Conservation (phyloP, 2,113 vertebrate genomes). For the Nyctereutes procyonoides region DNA sequence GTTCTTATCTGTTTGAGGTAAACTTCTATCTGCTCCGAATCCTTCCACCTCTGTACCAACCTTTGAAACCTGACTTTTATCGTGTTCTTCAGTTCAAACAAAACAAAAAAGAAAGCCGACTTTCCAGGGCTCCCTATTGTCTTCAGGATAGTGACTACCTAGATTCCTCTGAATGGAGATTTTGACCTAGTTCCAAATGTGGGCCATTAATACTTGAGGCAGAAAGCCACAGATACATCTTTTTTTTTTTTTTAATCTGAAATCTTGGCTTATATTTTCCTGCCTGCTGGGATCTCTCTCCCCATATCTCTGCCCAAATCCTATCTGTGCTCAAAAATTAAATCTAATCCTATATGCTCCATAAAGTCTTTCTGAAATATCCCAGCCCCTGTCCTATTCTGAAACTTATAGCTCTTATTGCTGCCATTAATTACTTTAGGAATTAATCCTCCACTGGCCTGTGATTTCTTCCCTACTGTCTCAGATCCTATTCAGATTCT, state of each 20-base stretch:
- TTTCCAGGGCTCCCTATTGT: background rate
- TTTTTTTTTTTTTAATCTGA: constrained; percentile 15
- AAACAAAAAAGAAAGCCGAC: background rate
- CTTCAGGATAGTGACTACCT: background rate
- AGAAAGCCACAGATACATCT: constrained; percentile 40
- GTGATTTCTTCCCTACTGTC: background rate
- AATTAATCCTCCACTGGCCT: background rate
- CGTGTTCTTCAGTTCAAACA: background rate
- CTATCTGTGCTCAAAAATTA: background rate
- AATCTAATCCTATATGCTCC: background rate
- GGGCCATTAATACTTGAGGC: background rate
- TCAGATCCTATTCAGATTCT: background rate
- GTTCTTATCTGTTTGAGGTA: background rate
- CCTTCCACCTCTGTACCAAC: background rate
- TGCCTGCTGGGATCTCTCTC: constrained; percentile 14
- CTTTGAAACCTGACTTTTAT: background rate
- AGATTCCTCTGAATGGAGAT: constrained; percentile 41
- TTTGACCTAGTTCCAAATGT: constrained; percentile 19
- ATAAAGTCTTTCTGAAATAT: background rate
- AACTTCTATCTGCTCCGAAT: background rate
- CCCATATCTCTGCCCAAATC: background rate
- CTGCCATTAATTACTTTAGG: background rate
- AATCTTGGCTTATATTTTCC: constrained; percentile 22
- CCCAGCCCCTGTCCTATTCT: background rate
- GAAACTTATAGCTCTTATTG: background rate